Base-by-base conservation (phyloP, 2,113 vertebrate genomes). In the Pelodiscus sinensis region DNA sequence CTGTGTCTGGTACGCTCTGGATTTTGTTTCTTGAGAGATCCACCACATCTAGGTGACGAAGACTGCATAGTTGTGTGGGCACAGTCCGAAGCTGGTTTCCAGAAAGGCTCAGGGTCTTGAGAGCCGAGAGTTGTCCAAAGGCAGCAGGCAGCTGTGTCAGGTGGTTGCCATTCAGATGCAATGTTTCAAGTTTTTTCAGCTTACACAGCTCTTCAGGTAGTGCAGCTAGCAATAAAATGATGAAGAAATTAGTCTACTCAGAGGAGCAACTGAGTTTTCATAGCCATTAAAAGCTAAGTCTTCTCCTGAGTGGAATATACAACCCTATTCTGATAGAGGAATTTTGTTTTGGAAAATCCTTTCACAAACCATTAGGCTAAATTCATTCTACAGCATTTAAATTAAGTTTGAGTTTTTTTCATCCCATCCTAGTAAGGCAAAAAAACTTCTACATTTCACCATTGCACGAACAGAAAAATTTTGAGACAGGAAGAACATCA, bases 1-100 rank as follows among this genome's bases (percentile, higher is more conserved):
- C 98, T 21, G 96, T 98, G 22, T 98, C 96, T 0, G 99, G 99
- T 55, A 99, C 97, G 0, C 95, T 98, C 79, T 98, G 98, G 96
- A 99, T 99, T 96, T 98, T 98, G 97, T 99, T 99, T 83, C 98
- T 98, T 83, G 99, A 99, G 92, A 99, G 98, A 96, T 99, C 99
- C 55, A 99, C 97, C 71, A 99, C 97, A 96, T 99, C 99, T 86
- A 99, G 97, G 16, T 99, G 99, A 55, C 98, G 98, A 55, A 99
- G 98, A 50, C 95, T 97, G 77, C 98, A 99, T 12, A 99, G 98
- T 11, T 99, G 98, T 0, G 88, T 22, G 51, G 99, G 99, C 77
- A 99, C 98, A 94, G 98, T 98, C 79, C 97, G 96, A 91, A 99
- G 96, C 73, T 97, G 98, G 96, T 99, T 99, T 82, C 98, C 99